Percentiles rank a stretch among this genome's conserved stretches.
Conservation (phyloP, 2,888 invertebrate species). For the Siphonodentalium dalli region DNA sequence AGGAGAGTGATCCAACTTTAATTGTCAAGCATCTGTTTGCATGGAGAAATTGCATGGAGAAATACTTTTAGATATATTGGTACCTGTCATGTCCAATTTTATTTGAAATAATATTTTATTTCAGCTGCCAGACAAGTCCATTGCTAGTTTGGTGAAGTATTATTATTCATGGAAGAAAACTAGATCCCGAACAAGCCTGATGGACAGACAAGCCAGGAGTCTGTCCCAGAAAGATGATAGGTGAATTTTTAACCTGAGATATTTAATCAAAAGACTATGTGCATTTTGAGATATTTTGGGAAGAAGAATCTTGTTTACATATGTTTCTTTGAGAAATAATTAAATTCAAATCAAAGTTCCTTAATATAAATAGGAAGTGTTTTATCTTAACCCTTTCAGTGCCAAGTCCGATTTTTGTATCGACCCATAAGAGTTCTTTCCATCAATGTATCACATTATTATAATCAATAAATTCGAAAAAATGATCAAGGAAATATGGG, state of each 20-base stretch:
- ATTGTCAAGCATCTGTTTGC: too few species aligned
- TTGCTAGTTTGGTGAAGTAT: constrained; percentile 93
- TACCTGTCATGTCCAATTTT: too few species aligned
- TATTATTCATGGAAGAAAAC: constrained; percentile 99
- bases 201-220: constrained; percentile 84
- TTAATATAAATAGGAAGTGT: neutral
- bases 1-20: too few species aligned
- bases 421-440: too few species aligned
- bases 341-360: neutral
- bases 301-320: neutral
- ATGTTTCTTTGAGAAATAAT: neutral
- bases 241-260: neutral
- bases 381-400: too few species aligned
- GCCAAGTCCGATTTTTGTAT: too few species aligned
- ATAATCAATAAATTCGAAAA: too few species aligned
- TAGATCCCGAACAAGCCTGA: constrained; percentile 86
- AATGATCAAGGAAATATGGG: too few species aligned
- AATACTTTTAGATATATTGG: too few species aligned
- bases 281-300: neutral
- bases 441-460: too few species aligned
- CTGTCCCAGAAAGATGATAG: constrained; percentile 59
- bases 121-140: constrained; percentile 95
- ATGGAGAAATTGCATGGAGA: too few species aligned
- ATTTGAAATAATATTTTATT: constrained; percentile 30
- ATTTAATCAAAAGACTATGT: neutral